Percentiles rank a stretch among this genome's conserved stretches.
phyloP scores from a whole-genome alignment of 2,113 vertebrate species.

The Sinocyclocheilus anophthalmus region DNA sequence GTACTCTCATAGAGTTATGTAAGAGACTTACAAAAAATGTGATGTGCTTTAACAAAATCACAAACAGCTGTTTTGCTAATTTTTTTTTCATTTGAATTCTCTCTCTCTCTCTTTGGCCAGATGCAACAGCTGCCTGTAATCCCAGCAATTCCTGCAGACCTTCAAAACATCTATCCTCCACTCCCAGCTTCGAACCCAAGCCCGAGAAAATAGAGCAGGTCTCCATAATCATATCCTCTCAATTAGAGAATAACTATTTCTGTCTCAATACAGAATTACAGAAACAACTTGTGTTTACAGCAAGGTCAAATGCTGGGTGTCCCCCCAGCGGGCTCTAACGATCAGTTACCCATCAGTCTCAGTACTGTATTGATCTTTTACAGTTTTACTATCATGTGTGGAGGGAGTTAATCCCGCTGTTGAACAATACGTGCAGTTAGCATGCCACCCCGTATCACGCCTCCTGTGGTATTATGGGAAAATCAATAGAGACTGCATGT shows the following conservation, averaged over 20 bases:
- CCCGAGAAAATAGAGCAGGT: constrained; percentile 87
- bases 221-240: constrained; percentile 37
- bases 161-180: constrained; percentile 68
- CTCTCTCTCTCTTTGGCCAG: constrained; percentile 49
- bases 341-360: constrained; percentile 15
- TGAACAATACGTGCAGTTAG: constrained; percentile 22
- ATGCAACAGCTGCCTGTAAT: constrained; percentile 58
- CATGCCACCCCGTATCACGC: background rate
- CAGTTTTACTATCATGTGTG: constrained; percentile 37
- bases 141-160: constrained; percentile 53
- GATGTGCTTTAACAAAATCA: constrained; percentile 11
- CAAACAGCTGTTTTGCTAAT: constrained; percentile 8
- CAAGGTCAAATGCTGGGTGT: constrained; percentile 11
- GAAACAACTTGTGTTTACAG: background rate
- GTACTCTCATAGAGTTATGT: background rate
- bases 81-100: constrained; percentile 10
- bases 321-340: background rate
- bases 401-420: constrained; percentile 23
- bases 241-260: background rate
- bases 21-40: constrained; percentile 6
- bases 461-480: constrained; percentile 14
- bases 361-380: constrained; percentile 26
- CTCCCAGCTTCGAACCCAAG: constrained; percentile 72
- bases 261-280: background rate
- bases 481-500: constrained; percentile 34